Conservation (phyloP, 2,797 vertebrate genomes). For the Hyperoplus lanceolatus region DNA sequence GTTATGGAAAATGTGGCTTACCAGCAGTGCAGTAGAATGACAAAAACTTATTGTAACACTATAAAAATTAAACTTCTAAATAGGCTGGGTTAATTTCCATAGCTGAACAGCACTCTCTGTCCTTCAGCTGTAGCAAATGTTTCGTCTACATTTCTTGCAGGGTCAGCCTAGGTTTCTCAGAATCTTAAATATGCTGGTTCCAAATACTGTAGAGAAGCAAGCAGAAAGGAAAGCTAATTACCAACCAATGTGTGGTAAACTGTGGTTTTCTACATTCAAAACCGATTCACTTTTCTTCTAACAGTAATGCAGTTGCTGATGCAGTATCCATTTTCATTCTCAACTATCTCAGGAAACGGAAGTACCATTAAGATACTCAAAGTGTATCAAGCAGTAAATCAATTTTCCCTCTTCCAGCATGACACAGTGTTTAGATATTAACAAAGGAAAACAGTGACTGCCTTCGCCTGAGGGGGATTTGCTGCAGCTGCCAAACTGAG, state of each 20-base stretch:
- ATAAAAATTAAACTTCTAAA: too few species aligned
- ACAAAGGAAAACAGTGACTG: slow-evolving; percentile 27
- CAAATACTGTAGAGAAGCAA: not conserved
- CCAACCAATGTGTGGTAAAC: not conserved
- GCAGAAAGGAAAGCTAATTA: not conserved
- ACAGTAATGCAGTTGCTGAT: not conserved
- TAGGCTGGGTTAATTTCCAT: not conserved
- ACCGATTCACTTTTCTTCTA: not conserved
- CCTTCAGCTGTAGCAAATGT: not conserved
- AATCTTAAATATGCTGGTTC: not conserved
- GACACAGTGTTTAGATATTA: slow-evolving; percentile 36
- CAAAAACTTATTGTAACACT: not conserved
- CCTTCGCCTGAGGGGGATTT: slow-evolving; percentile 29
- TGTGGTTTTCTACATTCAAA: not conserved
- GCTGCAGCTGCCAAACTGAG: slow-evolving; percentile 21
- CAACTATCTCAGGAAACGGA: not conserved
- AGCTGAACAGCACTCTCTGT: not conserved
- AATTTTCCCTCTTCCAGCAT: not conserved
- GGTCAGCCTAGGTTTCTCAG: not conserved
- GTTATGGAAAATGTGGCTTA: not conserved
- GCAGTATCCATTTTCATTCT: not conserved
- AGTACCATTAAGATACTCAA: not conserved
- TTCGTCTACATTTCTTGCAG: not conserved
- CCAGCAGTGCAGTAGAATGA: not conserved
- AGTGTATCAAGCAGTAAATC: not conserved